Base-by-base conservation (phyloP, 2,888 invertebrate species). In the Diarsia mendica region DNA sequence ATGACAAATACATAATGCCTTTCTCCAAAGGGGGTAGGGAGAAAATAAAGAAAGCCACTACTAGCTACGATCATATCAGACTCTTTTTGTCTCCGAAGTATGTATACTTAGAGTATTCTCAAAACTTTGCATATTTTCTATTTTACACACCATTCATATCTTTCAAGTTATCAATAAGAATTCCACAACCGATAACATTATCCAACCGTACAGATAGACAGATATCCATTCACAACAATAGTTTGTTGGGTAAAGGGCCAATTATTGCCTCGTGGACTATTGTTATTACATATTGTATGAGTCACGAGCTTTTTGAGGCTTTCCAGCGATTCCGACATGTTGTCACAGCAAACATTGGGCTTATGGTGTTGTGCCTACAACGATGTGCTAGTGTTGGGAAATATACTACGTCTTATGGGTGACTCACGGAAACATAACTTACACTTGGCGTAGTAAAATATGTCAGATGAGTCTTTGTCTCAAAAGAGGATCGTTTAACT, bases 281-380 rank as follows among this genome's bases (percentile, higher is more conserved):
- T 77, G 58, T 79, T 76, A 79, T 85, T 85, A 77, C 70, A 18
- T 66, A 61, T 72, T 77, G 49, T 74, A 69, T 88, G 88, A 88
- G 79, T 87, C 87, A 87, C 83, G 73, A 77, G 75, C 64, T 80
- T 87, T 88, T 84, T 82, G 83, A 75, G 67, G 77, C 75, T 82
- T 87, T 84, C 78, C 80, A 75, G 74, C 75, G 69, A 79, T 86
- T 75, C 83, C 81, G 83, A 65, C 82, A 71, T 88, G 85, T 91
- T 91, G 88, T 75, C 88, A 85, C 75, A 83, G 85, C 83, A 91
- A 91, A 91, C 88, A 91, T 75, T 85, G 82, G 84, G 82, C 79
- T 72, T 83, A 79, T 80, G 74, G 63, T 71, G 68, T 66, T 77
- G 55, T 77, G 66, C 78, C 72, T 48, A 84, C 77, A 80, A 78